Evolutionary conservation across 2,888 invertebrate genomes (phyloP), one percentile per base, ranked within the genome.

Genomic region (Cenopis cana): DNA sequence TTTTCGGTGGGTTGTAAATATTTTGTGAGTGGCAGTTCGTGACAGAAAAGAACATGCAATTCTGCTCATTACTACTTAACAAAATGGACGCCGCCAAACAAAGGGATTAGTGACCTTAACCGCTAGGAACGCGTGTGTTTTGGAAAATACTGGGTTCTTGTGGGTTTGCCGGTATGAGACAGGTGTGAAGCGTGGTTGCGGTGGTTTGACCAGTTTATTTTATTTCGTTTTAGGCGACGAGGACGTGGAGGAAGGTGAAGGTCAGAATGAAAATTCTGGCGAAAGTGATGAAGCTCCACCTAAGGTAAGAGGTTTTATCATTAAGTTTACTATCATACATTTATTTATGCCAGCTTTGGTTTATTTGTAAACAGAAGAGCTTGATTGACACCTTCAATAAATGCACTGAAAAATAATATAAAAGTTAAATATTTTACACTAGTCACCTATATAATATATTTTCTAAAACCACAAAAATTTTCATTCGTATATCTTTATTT

Each of bases 1-100:
- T 89, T 90, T 82, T 89, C 85, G 84, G 83, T 83, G 85, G 85
- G 83, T 89, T 89, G 92, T 92, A 91, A 92, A 93, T 90, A 91
- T 92, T 93, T 93, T 91, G 70, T 91, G 89, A 89, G 92, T 93
- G 91, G 91, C 90, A 89, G 88, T 89, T 92, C 89, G 89, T 93
- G 93, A 93, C 93, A 93, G 93, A 94, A 93, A 93, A 93, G 93
- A 93, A 92, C 95, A 95, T 95, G 94, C 94, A 95, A 94, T 91
- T 94, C 93, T 95, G 94, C 95, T 95, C 95, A 93, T 93, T 93
- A 93, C 91, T 91, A 95, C 95, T 95, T 95, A 95, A 95, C 95
- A 95, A 95, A 95, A 95, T 95, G 95, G 95, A 95, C 95, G 95
- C 95, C 95, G 94, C 95, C 95, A 95, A 95, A 95, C 95, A 95